A percentile compares a stretch with the other conserved stretches of the same genome.
These are phyloP conservation scores for Taphrorychus bicolor DNA, from an alignment of 2,888 invertebrate genomes.

Conservation along the genomic window DNA sequence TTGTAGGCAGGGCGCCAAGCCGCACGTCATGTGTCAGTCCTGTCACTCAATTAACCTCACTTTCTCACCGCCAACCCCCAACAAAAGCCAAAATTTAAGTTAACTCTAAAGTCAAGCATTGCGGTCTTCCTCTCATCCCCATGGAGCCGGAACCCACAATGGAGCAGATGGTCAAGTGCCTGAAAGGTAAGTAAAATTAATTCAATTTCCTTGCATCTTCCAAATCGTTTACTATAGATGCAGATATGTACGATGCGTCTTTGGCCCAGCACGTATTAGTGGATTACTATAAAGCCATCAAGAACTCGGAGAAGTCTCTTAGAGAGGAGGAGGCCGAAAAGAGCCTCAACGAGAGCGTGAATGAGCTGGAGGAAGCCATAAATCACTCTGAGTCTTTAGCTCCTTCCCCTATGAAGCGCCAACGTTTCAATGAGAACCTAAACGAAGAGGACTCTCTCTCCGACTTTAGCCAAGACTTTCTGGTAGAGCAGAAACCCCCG, in stretches of 20 bases:
- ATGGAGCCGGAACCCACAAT: too few species aligned
- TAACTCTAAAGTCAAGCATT: too few species aligned
- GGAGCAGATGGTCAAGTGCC: slow-evolving; percentile 16
- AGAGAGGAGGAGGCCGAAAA: slow-evolving; percentile 31
- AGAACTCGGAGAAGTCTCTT: slow-evolving; percentile 41
- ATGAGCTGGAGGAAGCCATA: slow-evolving; percentile 35
- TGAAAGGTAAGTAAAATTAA: slow-evolving; percentile 20
- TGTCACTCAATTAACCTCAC: too few species aligned
- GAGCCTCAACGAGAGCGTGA: slow-evolving; percentile 38
- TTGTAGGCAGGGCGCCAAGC: too few species aligned
- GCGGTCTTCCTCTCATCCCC: too few species aligned
- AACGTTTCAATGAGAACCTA: neutral
- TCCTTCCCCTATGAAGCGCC: slow-evolving; percentile 18
- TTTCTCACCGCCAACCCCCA: too few species aligned
- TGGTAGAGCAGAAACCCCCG: neutral
- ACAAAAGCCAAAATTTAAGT: too few species aligned
- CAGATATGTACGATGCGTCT: slow-evolving; percentile 41
- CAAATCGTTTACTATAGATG: slow-evolving; percentile 28
- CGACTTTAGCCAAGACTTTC: slow-evolving; percentile 4
- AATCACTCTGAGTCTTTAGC: slow-evolving; percentile 30
- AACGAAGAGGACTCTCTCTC: slow-evolving; percentile 8
- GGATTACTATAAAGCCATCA: slow-evolving; percentile 37
- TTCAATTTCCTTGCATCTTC: neutral
- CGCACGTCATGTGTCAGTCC: too few species aligned
- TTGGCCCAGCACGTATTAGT: slow-evolving; percentile 37